These are phyloP conservation scores for Cecidostiba fungosa DNA, from an alignment of 2,888 invertebrate species.

Conservation along the genomic window DNA sequence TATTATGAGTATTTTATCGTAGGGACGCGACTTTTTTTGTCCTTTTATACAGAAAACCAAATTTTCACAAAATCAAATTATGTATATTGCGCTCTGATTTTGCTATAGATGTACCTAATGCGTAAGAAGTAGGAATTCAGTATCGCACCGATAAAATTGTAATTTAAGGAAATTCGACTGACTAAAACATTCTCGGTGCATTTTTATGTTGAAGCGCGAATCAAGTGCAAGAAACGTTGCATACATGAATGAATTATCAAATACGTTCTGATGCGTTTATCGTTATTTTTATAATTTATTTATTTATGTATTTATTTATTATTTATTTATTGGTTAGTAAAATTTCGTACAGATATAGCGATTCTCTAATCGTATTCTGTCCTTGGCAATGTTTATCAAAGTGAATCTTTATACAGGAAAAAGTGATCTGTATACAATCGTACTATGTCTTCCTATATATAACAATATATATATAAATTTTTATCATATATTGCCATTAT, in stretches of 20 bases:
- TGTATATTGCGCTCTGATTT: constrained; percentile 18
- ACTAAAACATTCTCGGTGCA: neutral
- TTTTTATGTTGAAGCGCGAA: neutral
- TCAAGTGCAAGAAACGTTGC: neutral
- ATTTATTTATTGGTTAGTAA: constrained; percentile 52
- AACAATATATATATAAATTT: neutral
- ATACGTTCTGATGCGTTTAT: neutral
- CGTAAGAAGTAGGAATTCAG: neutral
- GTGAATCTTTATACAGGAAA: neutral
- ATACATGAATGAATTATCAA: neutral
- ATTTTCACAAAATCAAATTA: constrained; percentile 25
- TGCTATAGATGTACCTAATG: neutral
- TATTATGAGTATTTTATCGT: constrained; percentile 20
- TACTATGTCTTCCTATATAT: neutral
- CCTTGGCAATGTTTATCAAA: neutral
- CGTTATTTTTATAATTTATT: constrained; percentile 53
- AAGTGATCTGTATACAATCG: neutral
- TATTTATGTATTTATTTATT: constrained; percentile 66
- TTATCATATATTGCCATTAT: constrained; percentile 8
- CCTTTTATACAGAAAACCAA: neutral
- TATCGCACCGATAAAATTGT: neutral
- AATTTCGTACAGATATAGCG: constrained; percentile 10
- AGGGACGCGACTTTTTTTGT: neutral
- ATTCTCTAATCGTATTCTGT: neutral
- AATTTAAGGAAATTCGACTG: constrained; percentile 23